Percentiles rank a stretch among this genome's conserved stretches.
These are phyloP conservation scores for Sebastes vulpes DNA, from an alignment of 2,797 vertebrate genomes.

Conservation along the genomic window DNA sequence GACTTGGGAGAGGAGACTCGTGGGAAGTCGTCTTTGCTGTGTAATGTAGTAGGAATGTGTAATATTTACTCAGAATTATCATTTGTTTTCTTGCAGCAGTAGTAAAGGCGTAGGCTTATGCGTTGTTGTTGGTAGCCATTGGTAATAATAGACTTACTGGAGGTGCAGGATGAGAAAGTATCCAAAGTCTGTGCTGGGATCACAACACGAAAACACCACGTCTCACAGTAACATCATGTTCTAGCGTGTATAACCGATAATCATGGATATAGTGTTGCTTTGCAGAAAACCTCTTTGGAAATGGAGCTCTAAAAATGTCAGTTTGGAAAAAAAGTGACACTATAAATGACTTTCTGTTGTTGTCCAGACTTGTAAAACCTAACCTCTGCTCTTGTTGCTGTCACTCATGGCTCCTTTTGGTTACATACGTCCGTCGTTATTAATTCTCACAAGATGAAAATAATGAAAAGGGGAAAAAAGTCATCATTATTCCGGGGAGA, in stretches of 20 bases:
- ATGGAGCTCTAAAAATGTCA: background rate
- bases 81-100: constrained; percentile 25
- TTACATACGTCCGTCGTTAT: background rate
- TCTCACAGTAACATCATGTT: constrained; percentile 17
- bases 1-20: background rate
- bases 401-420: background rate
- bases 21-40: constrained; percentile 1
- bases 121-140: constrained; percentile 23
- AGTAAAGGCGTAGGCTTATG: constrained; percentile 22
- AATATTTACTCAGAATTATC: constrained; percentile 35
- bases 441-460: background rate
- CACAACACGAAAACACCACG: constrained; percentile 28
- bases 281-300: constrained; percentile 9
- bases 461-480: background rate
- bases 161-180: constrained; percentile 40
- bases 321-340: background rate
- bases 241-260: background rate
- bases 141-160: constrained; percentile 49
- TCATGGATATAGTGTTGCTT: constrained; percentile 8
- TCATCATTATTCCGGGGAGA: background rate
- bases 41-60: constrained; percentile 17
- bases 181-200: constrained; percentile 3
- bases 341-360: background rate
- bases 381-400: background rate
- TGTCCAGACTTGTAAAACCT: constrained; percentile 3